Evolutionary conservation across 1,140 invertebrate genomes (phyloP).

Genomic region (Triops cancriformis): DNA sequence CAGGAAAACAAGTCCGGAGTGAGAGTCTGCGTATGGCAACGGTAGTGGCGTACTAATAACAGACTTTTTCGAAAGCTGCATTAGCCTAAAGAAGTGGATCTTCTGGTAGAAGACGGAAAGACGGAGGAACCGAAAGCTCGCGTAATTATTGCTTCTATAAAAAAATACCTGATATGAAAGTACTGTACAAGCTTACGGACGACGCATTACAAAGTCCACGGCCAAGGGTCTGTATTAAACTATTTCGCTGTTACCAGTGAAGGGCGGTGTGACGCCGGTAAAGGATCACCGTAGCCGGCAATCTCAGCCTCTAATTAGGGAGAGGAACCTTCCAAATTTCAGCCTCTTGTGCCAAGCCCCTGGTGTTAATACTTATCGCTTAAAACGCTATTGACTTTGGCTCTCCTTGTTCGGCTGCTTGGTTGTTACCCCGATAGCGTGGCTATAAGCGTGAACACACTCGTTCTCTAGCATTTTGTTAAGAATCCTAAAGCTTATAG

Average conservation of each 20-base stretch:
- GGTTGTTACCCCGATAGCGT: background rate
- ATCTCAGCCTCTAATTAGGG: background rate
- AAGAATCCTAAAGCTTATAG: background rate
- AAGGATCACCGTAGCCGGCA: background rate
- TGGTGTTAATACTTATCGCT: slow-evolving; percentile 1
- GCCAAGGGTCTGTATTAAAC: background rate
- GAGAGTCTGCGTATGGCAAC: background rate
- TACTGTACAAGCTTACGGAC: too few species aligned
- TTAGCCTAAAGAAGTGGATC: background rate
- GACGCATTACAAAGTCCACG: too few species aligned
- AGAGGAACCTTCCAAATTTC: background rate
- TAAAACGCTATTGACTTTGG: background rate
- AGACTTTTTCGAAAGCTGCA: background rate
- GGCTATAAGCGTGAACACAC: background rate
- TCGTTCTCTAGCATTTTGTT: background rate
- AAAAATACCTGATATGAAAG: too few species aligned
- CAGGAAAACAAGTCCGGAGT: background rate
- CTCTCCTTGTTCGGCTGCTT: background rate
- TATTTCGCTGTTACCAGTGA: background rate
- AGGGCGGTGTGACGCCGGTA: background rate
- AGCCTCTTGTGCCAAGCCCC: background rate
- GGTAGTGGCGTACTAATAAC: background rate
- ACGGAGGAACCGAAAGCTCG: too few species aligned
- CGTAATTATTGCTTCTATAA: too few species aligned
- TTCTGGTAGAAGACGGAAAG: background rate